Base-by-base conservation (phyloP, 2,888 invertebrate species). In the Galerucella calmariensis region DNA sequence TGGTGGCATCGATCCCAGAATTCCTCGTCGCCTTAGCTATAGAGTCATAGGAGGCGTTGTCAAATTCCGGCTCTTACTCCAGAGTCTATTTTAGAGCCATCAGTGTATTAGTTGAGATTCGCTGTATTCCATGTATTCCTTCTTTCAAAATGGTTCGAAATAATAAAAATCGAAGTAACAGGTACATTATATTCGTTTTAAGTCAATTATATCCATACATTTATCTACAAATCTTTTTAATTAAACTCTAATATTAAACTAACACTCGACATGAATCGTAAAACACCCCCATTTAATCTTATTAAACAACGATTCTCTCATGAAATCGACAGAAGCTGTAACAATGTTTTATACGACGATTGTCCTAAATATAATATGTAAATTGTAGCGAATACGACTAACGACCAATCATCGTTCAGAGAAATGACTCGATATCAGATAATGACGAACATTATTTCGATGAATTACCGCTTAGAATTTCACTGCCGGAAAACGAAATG, bases 401-500 rank as follows among this genome's bases (percentile, higher is more conserved):
- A 59, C 59, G 14, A 59, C 59, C 58, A 59, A 59, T 27, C 24
- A 59, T 59, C 59, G 59, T 59, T 59, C 11, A 24, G 6, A 27
- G 59, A 59, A 27, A 59, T 59, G 59, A 59, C 59, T 59, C 24
- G 12, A 59, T 59, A 59, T 27, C 59, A 59, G 59, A 59, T 66
- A 51, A 66, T 66, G 66, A 46, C 12, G 48, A 48, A 20, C 48
- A 51, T 66, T 66, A 66, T 66, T 66, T 46, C 24, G 35, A 56
- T 56, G 67, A 67, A 67, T 67, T 67, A 24, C 53, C 46, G 46
- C 53, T 51, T 53, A 35, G 41, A 48, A n/a, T 67, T n/a, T 67
- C 56, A 58, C 56, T 24, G 44, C 53, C 67, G 56, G 67, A 56
- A 67, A 67, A 67, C 20, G 56, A 44, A 67, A 67, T 58, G 67